Evolutionary conservation across 1,140 invertebrate genomes (phyloP), one percentile per base, ranked within the genome.

Genomic region (Magallana gigas): DNA sequence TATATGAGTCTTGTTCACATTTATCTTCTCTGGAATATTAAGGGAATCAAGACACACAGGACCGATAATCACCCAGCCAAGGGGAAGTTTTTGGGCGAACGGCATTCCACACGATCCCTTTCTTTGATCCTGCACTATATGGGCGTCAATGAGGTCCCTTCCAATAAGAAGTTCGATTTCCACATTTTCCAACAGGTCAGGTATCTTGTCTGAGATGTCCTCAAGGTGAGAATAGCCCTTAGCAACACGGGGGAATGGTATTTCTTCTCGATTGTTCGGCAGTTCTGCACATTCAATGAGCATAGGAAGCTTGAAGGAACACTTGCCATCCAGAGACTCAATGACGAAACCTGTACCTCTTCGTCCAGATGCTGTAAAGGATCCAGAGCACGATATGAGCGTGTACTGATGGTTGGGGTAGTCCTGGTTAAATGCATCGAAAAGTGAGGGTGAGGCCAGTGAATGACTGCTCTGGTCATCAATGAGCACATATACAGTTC

Each of bases 61-160:
- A 0, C 89, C 90, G 8, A 91, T 80, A 11, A 91, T 84, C 11
- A 85, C 80, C 87, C 90, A 91, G 1, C 89, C 90, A n/a, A 90
- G 83, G 57, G 4, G n/a, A 18, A 91, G 83, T 29, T 85, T 85
- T 58, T 89, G 89, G 57, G 89, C 89, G 81, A 84, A 90, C 0
- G 88, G 86, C 12, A 8, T 12, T 64, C 62, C 57, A 11, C 16
- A 6, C 11, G n/a, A 14, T 23, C 88, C 85, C 8, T 59, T 0
- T 36, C 48, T 12, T 85, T 90, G 89, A 23, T 87, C 86, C 14
- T 64, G 29, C 7, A 90, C 87, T 12, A 85, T n/a, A 56, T 89
- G 88, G 7, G 62, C 88, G 11, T 16, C 12, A 8, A 83, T 59
- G 68, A 89, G 36, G 57, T 86, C 80, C 57, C 86, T 57, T 48